Conservation (phyloP, 2,888 invertebrate genomes). For the Chrysomela aeneicollis region DNA sequence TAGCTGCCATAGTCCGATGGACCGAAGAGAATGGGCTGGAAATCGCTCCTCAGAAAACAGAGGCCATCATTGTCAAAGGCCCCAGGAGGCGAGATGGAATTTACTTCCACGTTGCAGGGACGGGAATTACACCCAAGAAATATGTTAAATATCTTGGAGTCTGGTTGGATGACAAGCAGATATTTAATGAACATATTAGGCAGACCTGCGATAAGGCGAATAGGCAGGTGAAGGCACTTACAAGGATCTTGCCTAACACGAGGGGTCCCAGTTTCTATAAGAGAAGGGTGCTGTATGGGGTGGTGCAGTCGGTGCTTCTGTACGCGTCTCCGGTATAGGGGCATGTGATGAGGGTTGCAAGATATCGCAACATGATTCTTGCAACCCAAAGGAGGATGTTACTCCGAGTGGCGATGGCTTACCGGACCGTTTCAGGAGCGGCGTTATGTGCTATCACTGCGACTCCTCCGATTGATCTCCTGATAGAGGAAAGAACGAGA, state of each 20-base stretch:
- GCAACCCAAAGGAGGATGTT: conserved; percentile 22
- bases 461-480: conserved; percentile 30
- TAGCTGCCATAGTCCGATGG: background rate
- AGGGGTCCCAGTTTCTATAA: conserved; percentile 16
- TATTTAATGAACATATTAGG: conserved; percentile 3
- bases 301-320: conserved; percentile 15
- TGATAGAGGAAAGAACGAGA: conserved; percentile 27
- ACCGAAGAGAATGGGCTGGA: background rate
- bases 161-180: conserved; percentile 18
- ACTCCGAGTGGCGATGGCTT: background rate
- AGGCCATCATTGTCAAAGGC: background rate
- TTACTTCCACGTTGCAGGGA: background rate
- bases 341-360: conserved; percentile 5
- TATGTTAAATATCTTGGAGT: conserved; percentile 25
- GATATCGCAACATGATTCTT: conserved; percentile 14
- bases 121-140: background rate
- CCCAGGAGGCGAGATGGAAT: background rate
- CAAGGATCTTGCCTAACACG: conserved; percentile 25
- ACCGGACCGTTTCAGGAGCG: conserved; percentile 28
- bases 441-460: conserved; percentile 29
- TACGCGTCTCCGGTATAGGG: conserved; percentile 26
- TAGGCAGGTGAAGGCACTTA: conserved; percentile 1
- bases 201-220: background rate
- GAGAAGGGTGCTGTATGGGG: conserved; percentile 24
- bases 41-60: conserved; percentile 3